Evolutionary conservation across 2,888 invertebrate genomes (phyloP), one percentile per base, ranked within the genome.

Genomic region (Sericinus montela): DNA sequence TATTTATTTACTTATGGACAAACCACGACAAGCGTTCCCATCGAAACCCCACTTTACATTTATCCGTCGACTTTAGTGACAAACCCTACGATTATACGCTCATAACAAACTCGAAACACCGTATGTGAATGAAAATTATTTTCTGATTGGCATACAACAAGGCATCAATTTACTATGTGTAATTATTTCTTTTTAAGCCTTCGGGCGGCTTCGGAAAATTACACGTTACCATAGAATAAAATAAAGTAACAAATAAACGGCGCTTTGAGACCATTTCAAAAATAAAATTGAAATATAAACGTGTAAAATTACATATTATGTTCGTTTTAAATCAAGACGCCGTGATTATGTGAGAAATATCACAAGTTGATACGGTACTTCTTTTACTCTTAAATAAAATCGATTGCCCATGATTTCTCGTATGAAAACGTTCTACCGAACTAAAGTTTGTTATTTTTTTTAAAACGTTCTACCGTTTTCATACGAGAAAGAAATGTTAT

Each of bases 121-220:
- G 10, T 40, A 39, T 41, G 40, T 34, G 36, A 45, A 40, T 50
- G 36, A 29, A 50, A 50, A 40, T 49, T 44, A 45, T 49, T 45
- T 50, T 50, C 45, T 45, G 45, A 45, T 29, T 36, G 40, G 32
- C 48, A 34, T 16, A 29, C 44, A 19, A 29, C 45, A 25, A 41
- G 45, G 34, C 45, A 50, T 50, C 40, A 50, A 45, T 40, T 39
- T 41, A 29, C 41, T 14, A 0, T 15, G 30, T 30, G 41, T 45
- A 30, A 41, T 50, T 50, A 45, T 50, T 50, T 45, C 14, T 40
- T 45, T 40, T 39, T 34, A 10, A 29, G 6, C 35, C 40, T 9
- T 11, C 9, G 15, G 41, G 40, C 40, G 29, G 13, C 19, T 29
- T 40, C 25, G 13, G 19, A 36, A 28, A 32, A 49, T 45, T 28